Evolutionary conservation across 2,797 vertebrate genomes (phyloP), one percentile per base, ranked within the genome.

Genomic region (Myiothlypis chrysogaster): DNA sequence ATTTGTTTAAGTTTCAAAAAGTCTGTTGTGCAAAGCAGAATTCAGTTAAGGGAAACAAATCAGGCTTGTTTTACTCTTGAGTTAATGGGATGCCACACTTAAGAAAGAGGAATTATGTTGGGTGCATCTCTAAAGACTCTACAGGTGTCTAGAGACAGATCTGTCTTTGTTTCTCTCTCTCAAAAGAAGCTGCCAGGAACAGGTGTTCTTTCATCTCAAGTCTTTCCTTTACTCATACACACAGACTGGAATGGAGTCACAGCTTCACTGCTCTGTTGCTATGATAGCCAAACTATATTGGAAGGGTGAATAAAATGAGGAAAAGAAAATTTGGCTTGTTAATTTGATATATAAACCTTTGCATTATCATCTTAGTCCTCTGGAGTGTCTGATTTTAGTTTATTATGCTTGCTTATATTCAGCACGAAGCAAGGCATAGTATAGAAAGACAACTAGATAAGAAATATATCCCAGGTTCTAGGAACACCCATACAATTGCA

Each of bases 11-110:
- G 22, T 39, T 57, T 64, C 53, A 68, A 41, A n/a, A 89, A 35
- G 7, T 24, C 41, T 64, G 28, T 50, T 24, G 14, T 59, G 25
- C 30, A 87, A 83, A 65, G 30, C 61, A 79, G 25, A 69, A 65
- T 44, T 68, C 39, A 82, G 28, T 28, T 35, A 53, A 63, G 24
- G 22, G 27, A 87, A 47, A 47, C 4, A 89, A 76, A 30, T 43
- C 17, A 41, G 20, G 10, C 6, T 57, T 63, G 6, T 35, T 75
- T 37, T 37, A 61, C 19, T 53, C 21, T 35, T 46, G 12, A 79
- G 27, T 65, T 43, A 47, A 77, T 3, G 15, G 8, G 28, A 50
- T 0, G 1, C 13, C 32, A 25, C 20, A 72, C 1, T 0, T 44
- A 41, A 57, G 27, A 61, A 87, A 66, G 11, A 34, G 18, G 9